Evolutionary conservation across 1,140 invertebrate species (phyloP), one percentile per base, ranked within the genome.

Genomic region (Mactra quadrangularis): DNA sequence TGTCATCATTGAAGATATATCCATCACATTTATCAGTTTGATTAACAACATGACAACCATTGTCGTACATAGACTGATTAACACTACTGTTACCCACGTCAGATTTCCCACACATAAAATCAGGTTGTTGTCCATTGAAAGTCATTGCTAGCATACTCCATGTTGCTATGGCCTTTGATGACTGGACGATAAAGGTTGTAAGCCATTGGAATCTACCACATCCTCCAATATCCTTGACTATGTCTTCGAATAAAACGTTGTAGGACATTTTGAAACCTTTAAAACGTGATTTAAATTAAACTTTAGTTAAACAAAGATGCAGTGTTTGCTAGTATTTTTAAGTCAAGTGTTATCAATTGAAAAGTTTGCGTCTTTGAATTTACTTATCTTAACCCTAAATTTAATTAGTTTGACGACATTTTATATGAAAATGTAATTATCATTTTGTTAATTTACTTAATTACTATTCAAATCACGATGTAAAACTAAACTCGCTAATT

Each of bases 71-170:
- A 9, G 33, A 35, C 0, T 27, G 27, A 22, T 22, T 52, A 19
- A 4, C 25, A 75, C 25, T 59, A 4, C 1, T n/a, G 11, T 25
- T 11, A 15, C n/a, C 33, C 0, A 25, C 25, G 27, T 27, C 31
- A 4, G 31, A 2, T 6, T 27, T 1, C 22, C 11, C 19, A 29
- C 74, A 77, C 59, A 31, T 45, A 29, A 77, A 77, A 15, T 66
- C 57, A 0, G 74, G 59, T 17, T 33, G 38, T 50, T 77, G 74
- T n/a, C 74, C 74, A 33, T 62, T 66, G 50, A 77, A 77, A 0
- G 74, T 77, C 74, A 77, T 77, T 2, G 41, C 41, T 13, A 77
- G 45, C 74, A 77, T 77, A 27, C 74, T 77, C 74, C 35, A 66
- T 9, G 74, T 59, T 4, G 74, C 60, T 9, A 60, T 25, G 2